Evolutionary conservation across 1,140 invertebrate species (phyloP).

Genomic region (Tetramorium parvispinum): DNA sequence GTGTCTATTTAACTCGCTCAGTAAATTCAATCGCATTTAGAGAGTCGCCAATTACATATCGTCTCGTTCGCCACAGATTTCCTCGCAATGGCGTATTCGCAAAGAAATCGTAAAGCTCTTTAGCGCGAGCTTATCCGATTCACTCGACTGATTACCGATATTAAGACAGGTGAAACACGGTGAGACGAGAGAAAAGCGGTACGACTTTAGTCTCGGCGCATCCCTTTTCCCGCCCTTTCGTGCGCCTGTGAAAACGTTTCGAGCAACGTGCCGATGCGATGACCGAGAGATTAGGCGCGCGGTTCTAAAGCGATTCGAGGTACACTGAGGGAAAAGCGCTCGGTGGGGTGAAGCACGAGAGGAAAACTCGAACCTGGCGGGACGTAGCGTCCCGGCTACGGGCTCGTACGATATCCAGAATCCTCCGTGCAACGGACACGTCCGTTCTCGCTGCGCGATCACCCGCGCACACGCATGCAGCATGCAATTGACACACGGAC

Average conservation of each 20-base stretch:
- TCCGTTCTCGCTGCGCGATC: background rate
- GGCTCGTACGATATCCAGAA: background rate
- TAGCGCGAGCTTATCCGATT: background rate
- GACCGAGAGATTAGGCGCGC: conserved; percentile 1
- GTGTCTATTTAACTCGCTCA: background rate
- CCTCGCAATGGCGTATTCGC: background rate
- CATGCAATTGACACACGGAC: conserved; percentile 1
- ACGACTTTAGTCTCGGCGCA: background rate
- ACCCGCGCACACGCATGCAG: background rate
- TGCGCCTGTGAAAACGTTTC: background rate
- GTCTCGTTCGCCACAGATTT: background rate
- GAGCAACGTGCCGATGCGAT: background rate
- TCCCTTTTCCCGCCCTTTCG: background rate
- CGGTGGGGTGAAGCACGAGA: background rate
- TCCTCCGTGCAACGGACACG: conserved; percentile 50
- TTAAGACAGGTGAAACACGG: background rate
- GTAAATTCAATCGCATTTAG: conserved; percentile 10
- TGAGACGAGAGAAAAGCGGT: background rate
- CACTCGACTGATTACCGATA: conserved; percentile 7
- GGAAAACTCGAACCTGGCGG: conserved; percentile 17
- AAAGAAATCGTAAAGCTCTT: conserved; percentile 21
- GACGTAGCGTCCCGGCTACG: background rate
- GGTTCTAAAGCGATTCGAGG: conserved; percentile 6
- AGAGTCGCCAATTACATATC: background rate
- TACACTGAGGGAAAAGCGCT: conserved; percentile 7